A percentile compares a stretch with the other conserved stretches of the same genome.
Evolutionary conservation across 2,888 invertebrate species (phyloP).

Genomic region (Tipula unca): DNA sequence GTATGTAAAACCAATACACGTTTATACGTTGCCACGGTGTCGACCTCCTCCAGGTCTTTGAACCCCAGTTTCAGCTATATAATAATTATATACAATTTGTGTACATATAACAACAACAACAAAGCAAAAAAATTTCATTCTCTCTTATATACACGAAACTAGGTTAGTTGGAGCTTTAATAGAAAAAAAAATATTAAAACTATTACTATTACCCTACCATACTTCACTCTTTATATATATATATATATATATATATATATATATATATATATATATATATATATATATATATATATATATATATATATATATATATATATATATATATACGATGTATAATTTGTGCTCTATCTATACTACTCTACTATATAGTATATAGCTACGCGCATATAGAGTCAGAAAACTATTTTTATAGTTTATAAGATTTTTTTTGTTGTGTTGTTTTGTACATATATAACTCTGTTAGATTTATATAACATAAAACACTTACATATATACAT

Average conservation of each 20-base stretch:
- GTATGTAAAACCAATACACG: not conserved
- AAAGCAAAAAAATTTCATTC: not conserved
- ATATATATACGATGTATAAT: not conserved
- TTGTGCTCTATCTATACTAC: not conserved
- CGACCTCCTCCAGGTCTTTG: constrained; percentile 19
- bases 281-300: no score
- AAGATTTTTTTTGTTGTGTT: not conserved
- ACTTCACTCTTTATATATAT: no score
- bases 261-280: no score
- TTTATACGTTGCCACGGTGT: constrained; percentile 16
- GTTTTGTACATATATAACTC: not conserved
- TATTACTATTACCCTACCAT: not conserved
- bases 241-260: no score
- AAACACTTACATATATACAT: not conserved
- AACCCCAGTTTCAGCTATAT: not conserved
- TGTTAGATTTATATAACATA: not conserved
- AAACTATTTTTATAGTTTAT: not conserved
- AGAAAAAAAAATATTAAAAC: not conserved
- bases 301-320: no score
- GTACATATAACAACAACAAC: not conserved
- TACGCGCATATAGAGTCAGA: not conserved
- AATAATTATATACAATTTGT: not conserved
- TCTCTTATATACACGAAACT: not conserved
- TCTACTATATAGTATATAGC: not conserved
- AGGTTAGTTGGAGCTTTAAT: constrained; percentile 14